phyloP scores from a whole-genome alignment of 2,888 invertebrate genomes.

The Erpobdella octoculata region DNA sequence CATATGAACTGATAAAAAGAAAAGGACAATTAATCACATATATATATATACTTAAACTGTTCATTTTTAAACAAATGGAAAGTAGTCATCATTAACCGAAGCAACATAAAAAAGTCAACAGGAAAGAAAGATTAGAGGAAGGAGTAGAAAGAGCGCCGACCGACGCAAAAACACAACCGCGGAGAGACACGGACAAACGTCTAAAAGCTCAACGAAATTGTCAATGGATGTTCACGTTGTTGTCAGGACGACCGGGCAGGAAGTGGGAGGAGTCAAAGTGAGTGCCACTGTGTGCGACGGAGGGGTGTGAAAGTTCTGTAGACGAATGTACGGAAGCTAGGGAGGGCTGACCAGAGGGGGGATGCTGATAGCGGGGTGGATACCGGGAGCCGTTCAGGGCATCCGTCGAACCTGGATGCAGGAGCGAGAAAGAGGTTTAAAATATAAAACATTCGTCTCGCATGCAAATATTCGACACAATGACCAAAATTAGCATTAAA shows the following conservation, averaged over 20 bases:
- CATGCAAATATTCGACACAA: no score
- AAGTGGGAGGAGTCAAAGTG: constrained; percentile 43
- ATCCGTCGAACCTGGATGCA: constrained; percentile 10
- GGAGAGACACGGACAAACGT: not conserved
- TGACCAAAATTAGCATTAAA: no score
- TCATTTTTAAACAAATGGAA: no score
- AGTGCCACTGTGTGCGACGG: constrained; percentile 43
- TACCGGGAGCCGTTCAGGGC: constrained; percentile 22
- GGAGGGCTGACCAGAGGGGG: constrained; percentile 19
- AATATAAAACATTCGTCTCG: no score
- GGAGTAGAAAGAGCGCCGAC: no score
- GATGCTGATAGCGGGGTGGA: constrained; percentile 14
- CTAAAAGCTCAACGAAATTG: not conserved
- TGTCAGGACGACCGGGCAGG: constrained; percentile 53
- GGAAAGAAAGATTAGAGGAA: no score
- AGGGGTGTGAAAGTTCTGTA: constrained; percentile 44
- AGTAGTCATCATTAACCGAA: no score
- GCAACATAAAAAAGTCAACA: not conserved
- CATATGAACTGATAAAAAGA: no score
- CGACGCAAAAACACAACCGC: not conserved
- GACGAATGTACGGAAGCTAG: constrained; percentile 42
- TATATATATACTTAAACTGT: no score
- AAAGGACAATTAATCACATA: no score
- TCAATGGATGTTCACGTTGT: constrained; percentile 33
- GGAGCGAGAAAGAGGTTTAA: not conserved